These are phyloP conservation scores for Cerceris rybyensis DNA, from an alignment of 2,888 invertebrate species.

Conservation along the genomic window DNA sequence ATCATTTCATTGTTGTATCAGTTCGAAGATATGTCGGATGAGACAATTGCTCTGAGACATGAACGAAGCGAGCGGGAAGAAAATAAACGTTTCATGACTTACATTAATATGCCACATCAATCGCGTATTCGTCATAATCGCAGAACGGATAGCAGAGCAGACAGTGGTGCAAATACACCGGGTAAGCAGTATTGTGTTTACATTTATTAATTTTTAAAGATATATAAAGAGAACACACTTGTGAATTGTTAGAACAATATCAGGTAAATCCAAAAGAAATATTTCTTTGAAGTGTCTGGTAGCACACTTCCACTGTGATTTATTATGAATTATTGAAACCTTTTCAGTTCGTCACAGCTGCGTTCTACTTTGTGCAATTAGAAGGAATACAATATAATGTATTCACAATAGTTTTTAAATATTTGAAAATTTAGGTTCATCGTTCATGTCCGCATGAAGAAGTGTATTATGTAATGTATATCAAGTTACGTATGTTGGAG, in stretches of 20 bases:
- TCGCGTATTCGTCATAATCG: constrained; percentile 85
- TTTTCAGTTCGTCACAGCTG: too few relatives aligned
- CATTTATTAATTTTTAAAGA: background rate
- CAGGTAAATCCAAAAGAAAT: too few relatives aligned
- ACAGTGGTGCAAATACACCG: constrained; percentile 89
- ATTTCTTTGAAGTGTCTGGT: too few relatives aligned
- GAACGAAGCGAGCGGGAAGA: constrained; percentile 91
- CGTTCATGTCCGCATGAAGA: background rate
- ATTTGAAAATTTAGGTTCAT: too few relatives aligned
- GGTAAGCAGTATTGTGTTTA: constrained; percentile 71
- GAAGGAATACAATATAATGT: too few relatives aligned
- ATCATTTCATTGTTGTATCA: constrained; percentile 61
- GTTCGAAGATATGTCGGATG: constrained; percentile 92
- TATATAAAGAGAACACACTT: too few relatives aligned
- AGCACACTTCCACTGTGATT: too few relatives aligned
- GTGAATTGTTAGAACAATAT: too few relatives aligned
- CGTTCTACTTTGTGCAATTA: too few relatives aligned
- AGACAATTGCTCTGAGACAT: constrained; percentile 88
- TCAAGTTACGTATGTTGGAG: background rate
- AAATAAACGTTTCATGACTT: constrained; percentile 88
- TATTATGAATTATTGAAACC: too few relatives aligned
- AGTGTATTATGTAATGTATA: background rate
- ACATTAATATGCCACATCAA: constrained; percentile 82
- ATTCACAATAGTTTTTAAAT: too few relatives aligned
- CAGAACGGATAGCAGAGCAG: constrained; percentile 86